Base-by-base conservation (phyloP, 2,888 invertebrate genomes). In the Rhimphoctona megacephalus region DNA sequence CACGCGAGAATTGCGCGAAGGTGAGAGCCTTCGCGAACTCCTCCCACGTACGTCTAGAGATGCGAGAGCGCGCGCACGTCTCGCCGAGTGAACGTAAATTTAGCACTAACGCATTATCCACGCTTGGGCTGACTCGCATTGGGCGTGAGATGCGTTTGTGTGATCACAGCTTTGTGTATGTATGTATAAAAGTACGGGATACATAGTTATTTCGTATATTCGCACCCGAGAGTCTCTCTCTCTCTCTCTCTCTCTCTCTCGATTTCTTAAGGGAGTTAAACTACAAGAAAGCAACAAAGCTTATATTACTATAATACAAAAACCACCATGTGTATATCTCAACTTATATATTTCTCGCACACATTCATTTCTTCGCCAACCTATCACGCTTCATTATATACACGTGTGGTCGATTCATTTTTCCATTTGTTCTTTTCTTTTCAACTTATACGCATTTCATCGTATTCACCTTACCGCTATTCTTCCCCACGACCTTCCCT, bases 81-180 rank as follows among this genome's bases (percentile, higher is more conserved):
- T 36, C 81, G 90, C 90, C 91, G 72, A 72, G 81, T 90, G 90
- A 90, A 92, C 92, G 93, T 94, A 94, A 94, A 94, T 94, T 94
- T 94, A 94, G 93, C 92, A 91, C 92, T 92, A 92, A 93, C 92
- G 93, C 93, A 94, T 94, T 93, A 93, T 93, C 91, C 94, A 94
- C 93, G 93, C 94, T 92, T 91, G 93, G 91, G 88, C 92, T 92
- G 90, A 90, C 90, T 90, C 92, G 94, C 92, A 93, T 93, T 93
- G 93, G 92, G 87, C 88, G 89, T 89, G 87, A 87, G 85, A 89
- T 87, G 87, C 86, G 87, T 83, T 85, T 83, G 87, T 85, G 88
- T 85, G 85, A 80, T 61, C 84, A 66, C 78, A 83, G 77, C 46
- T 81, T 66, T 43, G 49, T 49, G 39, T 39, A 19, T 39, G 64